Conservation (phyloP, 2,888 invertebrate genomes). For the Matsumyia berberina region DNA sequence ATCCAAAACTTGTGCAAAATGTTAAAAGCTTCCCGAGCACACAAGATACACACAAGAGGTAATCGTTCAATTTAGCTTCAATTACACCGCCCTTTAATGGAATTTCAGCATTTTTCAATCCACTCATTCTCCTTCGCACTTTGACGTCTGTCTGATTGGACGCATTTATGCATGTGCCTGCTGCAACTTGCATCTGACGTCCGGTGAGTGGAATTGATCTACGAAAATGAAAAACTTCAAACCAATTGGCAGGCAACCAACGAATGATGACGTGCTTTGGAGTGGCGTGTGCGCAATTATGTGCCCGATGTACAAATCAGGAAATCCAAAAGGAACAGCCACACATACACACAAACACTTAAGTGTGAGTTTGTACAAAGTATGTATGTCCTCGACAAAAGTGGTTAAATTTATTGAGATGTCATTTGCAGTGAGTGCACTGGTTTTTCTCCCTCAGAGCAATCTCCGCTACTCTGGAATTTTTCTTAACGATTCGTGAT, state of each 20-base stretch:
- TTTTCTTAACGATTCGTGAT: constrained; percentile 22
- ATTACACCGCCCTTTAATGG: constrained; percentile 39
- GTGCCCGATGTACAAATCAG: constrained; percentile 34
- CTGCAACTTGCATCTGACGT: not conserved
- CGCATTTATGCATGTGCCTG: not conserved
- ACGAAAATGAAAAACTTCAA: constrained; percentile 20
- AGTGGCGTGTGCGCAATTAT: constrained; percentile 28
- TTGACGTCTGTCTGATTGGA: constrained; percentile 45
- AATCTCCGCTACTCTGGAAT: constrained; percentile 30
- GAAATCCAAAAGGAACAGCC: constrained; percentile 33
- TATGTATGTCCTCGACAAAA: constrained; percentile 14
- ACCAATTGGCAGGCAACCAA: constrained; percentile 28
- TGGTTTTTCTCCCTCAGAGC: constrained; percentile 32
- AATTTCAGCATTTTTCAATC: constrained; percentile 25
- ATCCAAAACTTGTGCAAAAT: constrained; percentile 10
- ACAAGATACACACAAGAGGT: constrained; percentile 4
- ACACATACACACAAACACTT: not conserved
- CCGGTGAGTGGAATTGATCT: constrained; percentile 11
- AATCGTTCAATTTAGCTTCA: constrained; percentile 58
- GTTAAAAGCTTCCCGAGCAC: not conserved
- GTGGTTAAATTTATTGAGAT: constrained; percentile 61
- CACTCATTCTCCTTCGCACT: not conserved
- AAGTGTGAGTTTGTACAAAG: not conserved
- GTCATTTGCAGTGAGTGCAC: constrained; percentile 42
- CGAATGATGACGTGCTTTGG: constrained; percentile 34